Conservation (phyloP, 2,888 invertebrate species). For the Phortica magna region DNA sequence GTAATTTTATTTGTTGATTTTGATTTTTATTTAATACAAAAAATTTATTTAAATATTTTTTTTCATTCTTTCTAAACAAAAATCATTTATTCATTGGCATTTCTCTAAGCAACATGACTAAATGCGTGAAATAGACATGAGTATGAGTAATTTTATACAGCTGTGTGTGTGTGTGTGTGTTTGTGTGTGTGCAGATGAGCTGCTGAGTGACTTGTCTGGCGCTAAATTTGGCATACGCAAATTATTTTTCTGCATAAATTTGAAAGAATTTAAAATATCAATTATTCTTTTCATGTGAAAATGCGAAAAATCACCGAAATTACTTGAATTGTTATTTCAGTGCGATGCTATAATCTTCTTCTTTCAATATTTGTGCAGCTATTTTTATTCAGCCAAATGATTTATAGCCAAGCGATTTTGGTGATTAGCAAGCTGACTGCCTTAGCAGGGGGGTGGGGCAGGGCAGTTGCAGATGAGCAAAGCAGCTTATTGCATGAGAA, state of each 20-base stretch:
- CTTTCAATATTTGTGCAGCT: too few species aligned
- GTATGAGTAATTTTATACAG: neutral
- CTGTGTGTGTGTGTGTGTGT: neutral
- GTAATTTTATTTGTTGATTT: neutral
- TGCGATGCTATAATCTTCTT: too few species aligned
- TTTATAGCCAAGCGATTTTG: too few species aligned
- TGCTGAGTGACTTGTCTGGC: conserved; percentile 4
- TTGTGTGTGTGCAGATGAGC: neutral
- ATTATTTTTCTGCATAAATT: neutral
- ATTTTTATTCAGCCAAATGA: too few species aligned
- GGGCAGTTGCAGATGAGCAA: too few species aligned
- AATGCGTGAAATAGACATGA: too few species aligned
- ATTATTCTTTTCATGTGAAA: neutral
- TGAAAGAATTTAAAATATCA: neutral
- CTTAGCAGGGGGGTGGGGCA: too few species aligned
- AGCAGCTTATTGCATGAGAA: too few species aligned
- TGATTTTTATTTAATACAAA: neutral
- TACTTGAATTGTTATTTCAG: too few species aligned
- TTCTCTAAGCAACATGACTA: neutral
- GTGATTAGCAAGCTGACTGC: too few species aligned
- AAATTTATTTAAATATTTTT: conserved; percentile 2
- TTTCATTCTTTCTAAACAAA: conserved; percentile 5
- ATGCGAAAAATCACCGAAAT: too few species aligned
- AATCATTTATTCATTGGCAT: conserved; percentile 10
- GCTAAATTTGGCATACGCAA: conserved; percentile 14